Evolutionary conservation across 1,140 invertebrate species (phyloP).

Genomic region (Pseudomyrmex dendroicus): DNA sequence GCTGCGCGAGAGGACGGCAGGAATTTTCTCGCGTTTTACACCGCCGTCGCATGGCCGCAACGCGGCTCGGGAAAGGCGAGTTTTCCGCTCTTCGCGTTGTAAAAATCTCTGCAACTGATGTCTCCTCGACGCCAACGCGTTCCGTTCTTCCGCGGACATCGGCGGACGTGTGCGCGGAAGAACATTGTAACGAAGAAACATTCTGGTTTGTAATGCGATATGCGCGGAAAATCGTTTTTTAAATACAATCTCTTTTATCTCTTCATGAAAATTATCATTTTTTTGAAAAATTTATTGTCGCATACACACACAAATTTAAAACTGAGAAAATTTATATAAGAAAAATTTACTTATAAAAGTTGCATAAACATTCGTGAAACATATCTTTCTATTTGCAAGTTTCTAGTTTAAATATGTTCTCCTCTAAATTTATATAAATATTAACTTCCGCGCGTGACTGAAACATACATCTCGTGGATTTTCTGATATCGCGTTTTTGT

Average conservation of each 20-base stretch:
- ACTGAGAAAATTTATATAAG: too few species aligned
- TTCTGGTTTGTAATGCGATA: background rate
- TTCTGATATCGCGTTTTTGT: background rate
- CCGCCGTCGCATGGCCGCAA: constrained; percentile 52
- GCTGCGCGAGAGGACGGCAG: constrained; percentile 18
- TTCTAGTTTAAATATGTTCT: background rate
- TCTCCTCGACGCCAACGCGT: constrained; percentile 14
- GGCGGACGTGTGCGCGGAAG: constrained; percentile 6
- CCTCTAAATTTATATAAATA: background rate
- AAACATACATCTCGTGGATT: background rate
- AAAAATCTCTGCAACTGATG: constrained; percentile 71
- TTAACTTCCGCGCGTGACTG: constrained; percentile 12
- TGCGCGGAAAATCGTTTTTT: background rate
- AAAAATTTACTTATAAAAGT: background rate
- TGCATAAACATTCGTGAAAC: constrained; percentile 3
- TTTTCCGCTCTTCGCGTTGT: constrained; percentile 61
- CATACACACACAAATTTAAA: too few species aligned
- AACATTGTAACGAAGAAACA: background rate
- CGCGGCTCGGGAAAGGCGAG: constrained; percentile 2
- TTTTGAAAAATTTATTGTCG: background rate
- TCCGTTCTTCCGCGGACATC: background rate
- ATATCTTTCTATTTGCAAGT: background rate
- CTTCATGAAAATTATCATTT: background rate
- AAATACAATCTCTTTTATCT: background rate
- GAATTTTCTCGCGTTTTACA: constrained; percentile 69